Base-by-base conservation (phyloP, 2,888 invertebrate genomes). In the Drosophila rubida region DNA sequence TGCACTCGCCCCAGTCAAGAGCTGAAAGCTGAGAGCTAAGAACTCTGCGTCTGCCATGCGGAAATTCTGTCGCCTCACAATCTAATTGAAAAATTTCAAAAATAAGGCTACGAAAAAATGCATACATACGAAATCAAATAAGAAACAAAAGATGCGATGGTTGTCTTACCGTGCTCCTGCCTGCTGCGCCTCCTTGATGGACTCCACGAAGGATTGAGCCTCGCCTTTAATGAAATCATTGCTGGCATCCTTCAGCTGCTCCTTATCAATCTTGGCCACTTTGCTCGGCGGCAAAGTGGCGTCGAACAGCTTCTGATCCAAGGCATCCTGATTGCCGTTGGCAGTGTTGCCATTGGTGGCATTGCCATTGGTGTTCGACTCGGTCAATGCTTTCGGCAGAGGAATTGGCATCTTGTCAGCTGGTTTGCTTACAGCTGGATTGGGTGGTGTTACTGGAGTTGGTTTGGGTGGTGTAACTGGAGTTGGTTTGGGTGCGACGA, bases 221-320 rank as follows among this genome's bases (percentile, higher is more conserved):
- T 92, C 92, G 55, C 87, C 87, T 50, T 82, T 86, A 35, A 92
- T 84, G 54, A 92, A 92, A 25, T 90, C 90, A 41, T 76, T 80
- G 49, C 90, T 92, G 58, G 91, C 91, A 75, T 90, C 88, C 81
- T 91, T 91, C 3, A 90, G 48, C 69, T 90, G 87, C 49, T 84
- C 67, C 41, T 68, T 88, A 16, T 77, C 66, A 4, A 72, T 50
- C 13, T 90, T 88, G 7, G 86, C 80, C 42, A 86, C 81, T 69
- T 90, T 90, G 54, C 78, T 71, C 2, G 77, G 61, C 2, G 82
- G 74, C 51, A 75, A 81, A 1, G 78, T 74, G 5, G 72, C 74
- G 30, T 80, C 88, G 54, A 86, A 85, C 1, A 90, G 66, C 57
- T 90, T 89, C 27, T 78, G 75, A 59, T 91, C 90, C 27, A 86